These are phyloP conservation scores for Alethe castanea DNA, from an alignment of 2,113 vertebrate species.

Conservation along the genomic window DNA sequence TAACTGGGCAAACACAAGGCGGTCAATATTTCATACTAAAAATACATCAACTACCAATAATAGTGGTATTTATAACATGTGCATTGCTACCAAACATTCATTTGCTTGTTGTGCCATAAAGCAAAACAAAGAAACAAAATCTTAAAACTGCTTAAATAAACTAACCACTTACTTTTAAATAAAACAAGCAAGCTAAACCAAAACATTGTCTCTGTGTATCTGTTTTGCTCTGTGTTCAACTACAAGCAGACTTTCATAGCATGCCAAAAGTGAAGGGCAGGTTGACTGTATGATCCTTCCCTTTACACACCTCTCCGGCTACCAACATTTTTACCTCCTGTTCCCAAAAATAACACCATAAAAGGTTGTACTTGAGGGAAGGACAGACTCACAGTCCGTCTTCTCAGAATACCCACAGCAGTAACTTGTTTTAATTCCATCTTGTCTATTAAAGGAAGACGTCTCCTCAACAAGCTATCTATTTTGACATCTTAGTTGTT, in stretches of 20 bases:
- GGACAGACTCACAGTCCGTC: constrained; percentile 43
- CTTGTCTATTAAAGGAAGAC: constrained; percentile 59
- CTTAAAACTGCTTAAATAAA: background rate
- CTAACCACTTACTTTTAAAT: background rate
- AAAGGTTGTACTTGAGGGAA: constrained; percentile 44
- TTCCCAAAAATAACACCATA: constrained; percentile 6
- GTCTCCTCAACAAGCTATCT: constrained; percentile 64
- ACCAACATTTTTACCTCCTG: constrained; percentile 33
- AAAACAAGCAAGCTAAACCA: background rate
- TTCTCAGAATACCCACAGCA: constrained; percentile 48
- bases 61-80: background rate
- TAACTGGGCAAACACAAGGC: background rate
- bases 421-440: constrained; percentile 69
- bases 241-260: background rate
- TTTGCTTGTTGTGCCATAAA: background rate
- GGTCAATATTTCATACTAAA: constrained; percentile 43
- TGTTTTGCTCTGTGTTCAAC: background rate
- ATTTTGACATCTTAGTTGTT: constrained; percentile 66
- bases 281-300: background rate
- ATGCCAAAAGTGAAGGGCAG: background rate
- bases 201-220: background rate
- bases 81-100: background rate
- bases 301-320: background rate
- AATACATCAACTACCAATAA: constrained; percentile 10
- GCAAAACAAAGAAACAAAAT: background rate